Conservation (phyloP, 2,888 invertebrate genomes). For the Xanthia icteritia region DNA sequence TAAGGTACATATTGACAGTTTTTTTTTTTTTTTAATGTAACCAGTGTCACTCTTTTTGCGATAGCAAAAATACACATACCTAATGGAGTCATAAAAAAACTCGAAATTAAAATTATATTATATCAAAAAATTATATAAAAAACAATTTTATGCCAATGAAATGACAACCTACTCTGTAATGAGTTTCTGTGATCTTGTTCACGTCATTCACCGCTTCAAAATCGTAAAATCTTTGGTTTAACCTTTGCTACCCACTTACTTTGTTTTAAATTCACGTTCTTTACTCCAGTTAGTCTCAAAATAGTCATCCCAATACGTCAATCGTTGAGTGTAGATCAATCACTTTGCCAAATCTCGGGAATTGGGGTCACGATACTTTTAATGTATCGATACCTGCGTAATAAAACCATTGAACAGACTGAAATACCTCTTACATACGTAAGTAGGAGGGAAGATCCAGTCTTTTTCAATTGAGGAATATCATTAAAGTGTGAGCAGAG, state of each 20-base stretch:
- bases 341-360: slow-evolving; percentile 46
- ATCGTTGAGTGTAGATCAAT: slow-evolving; percentile 58
- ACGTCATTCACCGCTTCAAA: slow-evolving; percentile 11
- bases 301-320: slow-evolving; percentile 53
- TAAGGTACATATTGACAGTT: too few relatives aligned
- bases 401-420: slow-evolving; percentile 26
- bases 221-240: neutral
- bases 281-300: slow-evolving; percentile 28
- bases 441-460: neutral
- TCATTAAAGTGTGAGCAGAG: too few relatives aligned
- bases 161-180: neutral
- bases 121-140: neutral
- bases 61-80: neutral
- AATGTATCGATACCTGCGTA: slow-evolving; percentile 45
- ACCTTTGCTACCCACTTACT: neutral
- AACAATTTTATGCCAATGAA: neutral
- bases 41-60: neutral
- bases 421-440: slow-evolving; percentile 12
- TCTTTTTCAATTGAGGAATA: neutral
- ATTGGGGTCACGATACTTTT: slow-evolving; percentile 49
- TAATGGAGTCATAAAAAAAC: too few relatives aligned
- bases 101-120: too few relatives aligned
- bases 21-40: too few relatives aligned
- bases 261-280: slow-evolving; percentile 25
- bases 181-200: neutral